Evolutionary conservation across 2,113 vertebrate genomes (phyloP).

Genomic region (Scortum barcoo): DNA sequence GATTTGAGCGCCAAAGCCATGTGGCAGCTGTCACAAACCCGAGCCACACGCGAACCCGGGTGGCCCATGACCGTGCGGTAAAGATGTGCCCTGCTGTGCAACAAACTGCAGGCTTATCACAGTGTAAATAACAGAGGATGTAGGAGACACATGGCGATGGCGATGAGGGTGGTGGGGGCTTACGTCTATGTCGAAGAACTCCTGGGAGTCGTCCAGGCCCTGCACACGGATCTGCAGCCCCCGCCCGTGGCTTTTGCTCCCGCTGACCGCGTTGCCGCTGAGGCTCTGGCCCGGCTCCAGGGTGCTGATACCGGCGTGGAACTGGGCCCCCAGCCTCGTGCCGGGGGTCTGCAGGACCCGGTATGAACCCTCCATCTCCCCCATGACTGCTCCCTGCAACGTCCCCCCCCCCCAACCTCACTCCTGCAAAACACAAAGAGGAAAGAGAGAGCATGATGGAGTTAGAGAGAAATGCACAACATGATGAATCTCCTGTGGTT

Average conservation of each 20-base stretch:
- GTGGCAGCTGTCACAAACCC: slow-evolving; percentile 78
- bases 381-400: slow-evolving; percentile 86
- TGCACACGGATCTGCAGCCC: slow-evolving; percentile 86
- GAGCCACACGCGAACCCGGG: slow-evolving; percentile 47
- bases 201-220: slow-evolving; percentile 90
- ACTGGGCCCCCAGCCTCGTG: slow-evolving; percentile 88
- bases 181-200: slow-evolving; percentile 91
- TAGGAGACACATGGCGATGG: neutral
- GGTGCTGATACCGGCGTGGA: slow-evolving; percentile 89
- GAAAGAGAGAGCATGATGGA: neutral
- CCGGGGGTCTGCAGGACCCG: slow-evolving; percentile 91
- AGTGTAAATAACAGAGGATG: neutral
- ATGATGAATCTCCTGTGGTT: neutral
- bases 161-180: slow-evolving; percentile 55
- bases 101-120: slow-evolving; percentile 39
- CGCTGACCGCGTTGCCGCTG: slow-evolving; percentile 64
- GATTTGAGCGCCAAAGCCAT: slow-evolving; percentile 82
- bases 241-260: slow-evolving; percentile 70
- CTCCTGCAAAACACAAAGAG: slow-evolving; percentile 63
- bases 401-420: slow-evolving; percentile 37
- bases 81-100: slow-evolving; percentile 41
- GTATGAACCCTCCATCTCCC: slow-evolving; percentile 94
- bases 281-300: slow-evolving; percentile 91
- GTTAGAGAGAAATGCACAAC: neutral
- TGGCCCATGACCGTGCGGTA: neutral